Percentiles rank a stretch among this genome's conserved stretches.
Conservation (phyloP, 2,113 vertebrate species). For the Vidua macroura region DNA sequence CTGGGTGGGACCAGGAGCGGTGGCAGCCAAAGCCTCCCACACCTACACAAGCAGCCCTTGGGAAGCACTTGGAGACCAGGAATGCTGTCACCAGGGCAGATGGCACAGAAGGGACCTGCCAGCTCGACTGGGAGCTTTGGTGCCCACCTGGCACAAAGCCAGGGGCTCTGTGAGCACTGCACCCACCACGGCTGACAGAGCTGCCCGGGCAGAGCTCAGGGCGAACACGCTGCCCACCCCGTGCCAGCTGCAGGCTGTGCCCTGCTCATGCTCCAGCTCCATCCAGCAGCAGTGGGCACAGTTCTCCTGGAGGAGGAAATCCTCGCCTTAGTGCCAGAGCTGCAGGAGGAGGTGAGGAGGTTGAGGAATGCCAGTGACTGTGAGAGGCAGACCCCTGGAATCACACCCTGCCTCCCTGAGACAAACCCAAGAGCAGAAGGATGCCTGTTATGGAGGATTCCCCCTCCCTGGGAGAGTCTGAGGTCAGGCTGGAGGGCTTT, state of each 20-base stretch:
- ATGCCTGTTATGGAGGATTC: accelerated
- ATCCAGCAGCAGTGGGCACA: background rate
- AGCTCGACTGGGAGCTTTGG: background rate
- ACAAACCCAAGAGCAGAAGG: background rate
- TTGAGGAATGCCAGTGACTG: background rate
- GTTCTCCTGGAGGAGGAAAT: background rate
- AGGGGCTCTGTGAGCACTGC: accelerated
- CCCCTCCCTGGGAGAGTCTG: too few species aligned
- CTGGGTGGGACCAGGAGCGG: background rate
- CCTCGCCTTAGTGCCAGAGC: background rate
- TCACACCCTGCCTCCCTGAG: background rate
- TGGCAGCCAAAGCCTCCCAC: background rate
- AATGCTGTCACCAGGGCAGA: background rate
- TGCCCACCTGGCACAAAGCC: background rate
- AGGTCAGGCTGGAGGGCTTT: background rate
- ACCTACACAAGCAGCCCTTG: background rate
- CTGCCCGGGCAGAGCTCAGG: background rate
- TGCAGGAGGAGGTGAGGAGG: background rate
- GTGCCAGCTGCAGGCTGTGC: background rate
- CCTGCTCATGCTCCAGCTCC: background rate
- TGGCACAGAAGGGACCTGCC: background rate
- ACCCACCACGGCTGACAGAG: accelerated
- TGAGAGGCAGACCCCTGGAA: background rate
- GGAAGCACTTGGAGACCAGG: background rate
- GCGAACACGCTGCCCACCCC: background rate